Evolutionary conservation across 2,797 vertebrate genomes (phyloP).

Genomic region (Myripristis jacobus): DNA sequence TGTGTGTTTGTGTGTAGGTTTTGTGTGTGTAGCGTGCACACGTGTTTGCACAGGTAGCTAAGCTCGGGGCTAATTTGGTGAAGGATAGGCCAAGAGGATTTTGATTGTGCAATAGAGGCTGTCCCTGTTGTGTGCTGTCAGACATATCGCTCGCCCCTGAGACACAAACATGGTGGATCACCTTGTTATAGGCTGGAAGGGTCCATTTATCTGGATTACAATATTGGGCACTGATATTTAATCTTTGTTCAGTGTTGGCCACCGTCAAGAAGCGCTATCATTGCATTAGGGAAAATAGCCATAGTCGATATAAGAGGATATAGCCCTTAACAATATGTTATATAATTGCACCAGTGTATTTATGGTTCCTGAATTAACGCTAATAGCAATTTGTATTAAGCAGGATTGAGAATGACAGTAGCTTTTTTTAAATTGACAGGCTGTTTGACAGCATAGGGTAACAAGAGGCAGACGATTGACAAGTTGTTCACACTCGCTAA

Average conservation of each 20-base stretch:
- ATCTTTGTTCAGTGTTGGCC: slow-evolving; percentile 7
- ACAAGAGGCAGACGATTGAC: neutral
- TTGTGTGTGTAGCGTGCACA: neutral
- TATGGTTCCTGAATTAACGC: slow-evolving; percentile 21
- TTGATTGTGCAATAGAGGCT: slow-evolving; percentile 48
- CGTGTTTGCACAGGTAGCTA: neutral
- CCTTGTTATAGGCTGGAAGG: slow-evolving; percentile 1
- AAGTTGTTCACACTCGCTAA: slow-evolving; percentile 19
- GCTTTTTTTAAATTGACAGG: slow-evolving; percentile 5
- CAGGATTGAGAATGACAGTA: slow-evolving; percentile 14
- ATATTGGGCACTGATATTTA: slow-evolving; percentile 22
- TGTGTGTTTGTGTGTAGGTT: slow-evolving; percentile 7
- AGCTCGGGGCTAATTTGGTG: neutral
- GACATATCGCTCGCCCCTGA: slow-evolving; percentile 10
- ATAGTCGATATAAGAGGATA: slow-evolving; percentile 38
- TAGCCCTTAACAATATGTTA: slow-evolving; percentile 21
- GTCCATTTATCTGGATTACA: slow-evolving; percentile 5
- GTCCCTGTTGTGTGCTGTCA: slow-evolving; percentile 2
- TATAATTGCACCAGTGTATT: slow-evolving; percentile 35
- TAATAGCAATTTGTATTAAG: slow-evolving; percentile 17
- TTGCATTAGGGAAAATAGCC: slow-evolving; percentile 59
- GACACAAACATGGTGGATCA: neutral
- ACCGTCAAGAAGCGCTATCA: slow-evolving; percentile 13
- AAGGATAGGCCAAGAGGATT: slow-evolving; percentile 36
- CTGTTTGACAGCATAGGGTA: slow-evolving; percentile 56